A percentile compares a stretch with the other conserved stretches of the same genome.
phyloP scores from a whole-genome alignment of 2,888 invertebrate genomes.

The Ectemnius continuus region DNA sequence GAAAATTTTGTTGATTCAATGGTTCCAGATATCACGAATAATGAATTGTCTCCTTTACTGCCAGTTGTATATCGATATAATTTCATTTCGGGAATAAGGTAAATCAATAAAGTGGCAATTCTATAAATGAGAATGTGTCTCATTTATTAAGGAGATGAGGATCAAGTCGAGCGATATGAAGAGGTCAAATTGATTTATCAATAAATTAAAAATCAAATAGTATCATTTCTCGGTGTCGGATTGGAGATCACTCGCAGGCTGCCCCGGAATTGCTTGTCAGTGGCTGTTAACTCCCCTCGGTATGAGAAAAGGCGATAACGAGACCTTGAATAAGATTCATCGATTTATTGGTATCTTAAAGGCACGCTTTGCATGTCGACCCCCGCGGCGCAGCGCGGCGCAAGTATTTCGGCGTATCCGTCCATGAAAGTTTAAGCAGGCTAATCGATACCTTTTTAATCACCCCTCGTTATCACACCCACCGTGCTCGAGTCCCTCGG shows the following conservation, averaged over 20 bases:
- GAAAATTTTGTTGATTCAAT: neutral
- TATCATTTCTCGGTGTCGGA: too few species aligned
- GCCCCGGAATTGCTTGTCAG: neutral
- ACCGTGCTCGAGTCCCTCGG: neutral
- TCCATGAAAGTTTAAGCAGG: neutral
- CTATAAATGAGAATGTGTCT: too few species aligned
- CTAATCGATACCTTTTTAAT: constrained; percentile 7
- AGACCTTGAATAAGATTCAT: constrained; percentile 35
- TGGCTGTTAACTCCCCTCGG: constrained; percentile 27
- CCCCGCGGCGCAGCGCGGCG: neutral
- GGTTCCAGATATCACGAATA: neutral
- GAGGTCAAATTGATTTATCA: too few species aligned
- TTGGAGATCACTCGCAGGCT: neutral
- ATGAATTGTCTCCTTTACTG: neutral
- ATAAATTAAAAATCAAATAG: too few species aligned
- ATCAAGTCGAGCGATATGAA: too few species aligned
- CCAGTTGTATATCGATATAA: too few species aligned
- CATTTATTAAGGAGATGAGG: too few species aligned
- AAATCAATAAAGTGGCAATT: too few species aligned
- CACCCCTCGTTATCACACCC: constrained; percentile 1
- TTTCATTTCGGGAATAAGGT: too few species aligned
- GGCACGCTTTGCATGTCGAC: constrained; percentile 36
- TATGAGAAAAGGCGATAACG: constrained; percentile 49
- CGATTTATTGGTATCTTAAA: constrained; percentile 51
- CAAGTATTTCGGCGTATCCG: neutral